phyloP scores from a whole-genome alignment of 1,140 invertebrate species.

The Pachypeltis micranthus region DNA sequence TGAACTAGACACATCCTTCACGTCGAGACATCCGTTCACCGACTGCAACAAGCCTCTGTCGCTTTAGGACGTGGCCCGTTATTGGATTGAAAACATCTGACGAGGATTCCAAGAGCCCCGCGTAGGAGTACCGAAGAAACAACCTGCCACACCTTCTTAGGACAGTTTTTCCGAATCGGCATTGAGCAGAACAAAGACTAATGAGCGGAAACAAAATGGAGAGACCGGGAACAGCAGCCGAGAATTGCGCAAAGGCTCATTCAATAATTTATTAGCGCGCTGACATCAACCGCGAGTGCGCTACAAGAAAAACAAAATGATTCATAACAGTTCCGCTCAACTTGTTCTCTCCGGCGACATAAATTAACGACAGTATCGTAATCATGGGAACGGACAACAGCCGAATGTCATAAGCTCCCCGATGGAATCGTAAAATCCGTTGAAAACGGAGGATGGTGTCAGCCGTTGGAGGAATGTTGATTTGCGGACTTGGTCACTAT shows the following conservation, averaged over 20 bases:
- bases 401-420: neutral
- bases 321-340: neutral
- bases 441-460: neutral
- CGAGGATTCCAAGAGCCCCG: too few species aligned
- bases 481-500: neutral
- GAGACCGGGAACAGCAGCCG: too few species aligned
- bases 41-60: too few species aligned
- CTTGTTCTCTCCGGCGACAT: neutral
- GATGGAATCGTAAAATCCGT: neutral
- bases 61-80: too few species aligned
- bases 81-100: too few species aligned
- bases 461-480: neutral
- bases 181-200: too few species aligned
- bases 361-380: neutral
- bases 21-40: too few species aligned
- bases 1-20: too few species aligned
- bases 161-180: too few species aligned
- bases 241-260: neutral
- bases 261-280: neutral
- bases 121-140: too few species aligned
- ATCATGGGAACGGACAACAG: neutral
- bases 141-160: too few species aligned
- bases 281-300: neutral
- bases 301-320: neutral
- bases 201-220: too few species aligned